Conservation (phyloP, 2,113 vertebrate genomes). For the Sylvia atricapilla region DNA sequence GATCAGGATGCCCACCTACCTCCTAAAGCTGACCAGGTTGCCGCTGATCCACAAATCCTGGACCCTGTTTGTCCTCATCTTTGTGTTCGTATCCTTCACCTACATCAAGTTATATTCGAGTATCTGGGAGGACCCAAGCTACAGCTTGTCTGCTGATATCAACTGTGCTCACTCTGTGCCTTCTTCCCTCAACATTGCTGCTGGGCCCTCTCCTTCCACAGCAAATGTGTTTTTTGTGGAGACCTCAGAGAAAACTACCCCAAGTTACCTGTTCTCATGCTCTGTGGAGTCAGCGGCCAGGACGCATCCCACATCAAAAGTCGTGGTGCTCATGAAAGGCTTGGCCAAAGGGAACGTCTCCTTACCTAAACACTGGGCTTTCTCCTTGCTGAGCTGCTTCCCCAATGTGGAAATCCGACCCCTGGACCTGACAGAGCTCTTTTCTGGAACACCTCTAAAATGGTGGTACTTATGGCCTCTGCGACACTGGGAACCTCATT, state of each 20-base stretch:
- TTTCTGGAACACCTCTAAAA: slow-evolving; percentile 62
- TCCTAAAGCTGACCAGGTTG: not conserved
- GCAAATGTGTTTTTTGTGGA: slow-evolving; percentile 73
- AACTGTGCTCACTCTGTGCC: not conserved
- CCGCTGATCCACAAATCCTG: not conserved
- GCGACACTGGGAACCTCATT: slow-evolving; percentile 51
- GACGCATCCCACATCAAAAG: slow-evolving; percentile 24
- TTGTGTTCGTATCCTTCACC: not conserved
- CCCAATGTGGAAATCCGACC: slow-evolving; percentile 47
- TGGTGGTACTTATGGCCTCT: slow-evolving; percentile 38
- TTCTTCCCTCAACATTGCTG: accelerated
- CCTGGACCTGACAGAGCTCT: slow-evolving; percentile 65
- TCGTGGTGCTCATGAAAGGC: slow-evolving; percentile 72
- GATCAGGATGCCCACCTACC: not conserved
- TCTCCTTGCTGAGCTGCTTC: slow-evolving; percentile 70
- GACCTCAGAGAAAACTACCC: slow-evolving; percentile 60
- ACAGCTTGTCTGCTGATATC: not conserved
- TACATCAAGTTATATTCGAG: slow-evolving; percentile 21
- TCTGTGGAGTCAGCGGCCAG: slow-evolving; percentile 75
- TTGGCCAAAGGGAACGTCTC: not conserved
- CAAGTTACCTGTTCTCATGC: slow-evolving; percentile 70
- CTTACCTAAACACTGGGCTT: slow-evolving; percentile 36
- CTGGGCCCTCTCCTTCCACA: accelerated
- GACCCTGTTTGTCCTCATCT: not conserved
- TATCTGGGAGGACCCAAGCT: not conserved